Evolutionary conservation across 2,888 invertebrate species (phyloP).

Genomic region (Maniola hyperantus): DNA sequence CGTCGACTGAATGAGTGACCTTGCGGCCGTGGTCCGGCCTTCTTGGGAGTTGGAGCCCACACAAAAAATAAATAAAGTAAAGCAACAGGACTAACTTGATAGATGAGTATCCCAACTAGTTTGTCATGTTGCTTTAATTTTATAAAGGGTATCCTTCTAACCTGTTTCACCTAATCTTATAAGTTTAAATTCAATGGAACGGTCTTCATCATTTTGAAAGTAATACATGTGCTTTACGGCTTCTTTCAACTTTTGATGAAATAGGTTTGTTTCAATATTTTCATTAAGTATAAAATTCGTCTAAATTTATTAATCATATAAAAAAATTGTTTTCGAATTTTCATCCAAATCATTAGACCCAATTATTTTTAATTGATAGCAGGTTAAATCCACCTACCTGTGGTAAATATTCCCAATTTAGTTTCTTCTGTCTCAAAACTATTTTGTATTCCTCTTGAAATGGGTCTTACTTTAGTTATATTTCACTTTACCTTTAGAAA

Average conservation of each 20-base stretch:
- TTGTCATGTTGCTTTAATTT: slow-evolving; percentile 17
- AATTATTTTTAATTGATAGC: neutral
- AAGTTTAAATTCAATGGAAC: neutral
- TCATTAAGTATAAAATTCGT: neutral
- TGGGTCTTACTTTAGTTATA: neutral
- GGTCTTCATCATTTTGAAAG: neutral
- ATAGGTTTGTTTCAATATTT: neutral
- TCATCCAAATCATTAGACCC: neutral
- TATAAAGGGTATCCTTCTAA: neutral
- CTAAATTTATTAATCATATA: neutral
- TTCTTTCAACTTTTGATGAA: neutral
- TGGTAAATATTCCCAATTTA: neutral
- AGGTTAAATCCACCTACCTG: too few relatives aligned
- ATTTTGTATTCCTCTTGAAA: neutral
- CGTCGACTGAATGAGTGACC: slow-evolving; percentile 57
- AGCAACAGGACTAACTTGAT: slow-evolving; percentile 42
- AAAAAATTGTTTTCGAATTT: neutral
- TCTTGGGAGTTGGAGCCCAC: slow-evolving; percentile 59
- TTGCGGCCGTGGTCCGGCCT: slow-evolving; percentile 65
- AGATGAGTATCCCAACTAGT: slow-evolving; percentile 48
- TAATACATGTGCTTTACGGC: neutral
- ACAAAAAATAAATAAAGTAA: slow-evolving; percentile 61
- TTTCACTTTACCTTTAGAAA: slow-evolving; percentile 9
- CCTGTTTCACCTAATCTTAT: slow-evolving; percentile 14
- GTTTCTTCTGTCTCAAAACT: neutral